Evolutionary conservation across 2,888 invertebrate species (phyloP), one percentile per base, ranked within the genome.

Genomic region (Cosmopolites sordidus): DNA sequence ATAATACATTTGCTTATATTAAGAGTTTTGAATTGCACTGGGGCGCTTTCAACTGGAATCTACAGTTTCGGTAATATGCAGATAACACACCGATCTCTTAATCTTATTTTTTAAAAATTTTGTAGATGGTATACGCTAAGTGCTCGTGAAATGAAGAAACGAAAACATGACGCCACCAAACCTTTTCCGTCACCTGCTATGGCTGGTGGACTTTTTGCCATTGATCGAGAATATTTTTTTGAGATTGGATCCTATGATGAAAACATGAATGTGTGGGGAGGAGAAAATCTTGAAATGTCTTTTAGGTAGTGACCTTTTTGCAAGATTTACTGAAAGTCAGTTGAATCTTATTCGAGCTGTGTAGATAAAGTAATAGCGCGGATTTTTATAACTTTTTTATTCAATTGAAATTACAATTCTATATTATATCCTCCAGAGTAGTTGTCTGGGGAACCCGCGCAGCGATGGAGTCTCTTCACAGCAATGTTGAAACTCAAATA

Each of bases 11-110:
- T 65, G 92, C 95, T 29, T 99, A 98, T 70, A 88, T 88, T 1
- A 90, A 94, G 66, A 92, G 92, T 55, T 92, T 94, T 61, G 97
- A 98, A 71, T 83, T 96, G 43, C 96, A 97, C 66, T 95, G 95
- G 89, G 99, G 98, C 2, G 97, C 94, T 0, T 96, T 99, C 72
- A 98, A 96, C 73, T 98, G 98, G 97, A 89, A 93, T 62, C 77
- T 99, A 12, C 96, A 96, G 70, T 99, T 89, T 66, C 73, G 69
- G 62, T 91, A 89, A 89, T 4, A 58, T 58, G 40, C 37, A 64
- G 64, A 29, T 91, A 89, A 91, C 84, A 89, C 60, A 85, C 88
- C 11, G n/a, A 27, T n/a, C 11, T 8, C 29, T 29, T 29, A 29
- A 29, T 8, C 29, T n/a, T n/a, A n/a, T n/a, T n/a, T n/a, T n/a